Evolutionary conservation across 92 coral and sea anemone genomes (phyloP), one percentile per base, ranked within the genome.

Genomic region (Chrysogorgia sp.): DNA sequence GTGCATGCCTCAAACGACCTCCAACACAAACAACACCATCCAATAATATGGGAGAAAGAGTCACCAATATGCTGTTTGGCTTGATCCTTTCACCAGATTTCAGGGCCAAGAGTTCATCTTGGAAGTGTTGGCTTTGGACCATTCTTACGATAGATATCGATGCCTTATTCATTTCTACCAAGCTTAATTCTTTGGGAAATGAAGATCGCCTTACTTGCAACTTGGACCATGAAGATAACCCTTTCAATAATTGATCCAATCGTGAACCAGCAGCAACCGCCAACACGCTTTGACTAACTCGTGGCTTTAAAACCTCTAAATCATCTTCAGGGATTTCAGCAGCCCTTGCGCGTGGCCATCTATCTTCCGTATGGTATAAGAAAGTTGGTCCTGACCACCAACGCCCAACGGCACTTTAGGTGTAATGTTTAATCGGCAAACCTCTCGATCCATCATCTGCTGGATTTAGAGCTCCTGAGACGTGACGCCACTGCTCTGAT

Each of bases 11-110:
- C 56, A 83, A 57, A 49, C 86, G 71, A 34, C 90, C 90, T 30
- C 87, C 86, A 34, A 84, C 86, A 29, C 86, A 84, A 19, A 88
- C 55, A 84, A 43, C n/a, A 29, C 72, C 83, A 31, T 79, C 79
- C 28, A 58, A 61, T 40, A 87, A 30, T 62, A 78, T 65, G 9
- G 90, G 87, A 41, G 79, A 83, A 1, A 88, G 83, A 56, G 33
- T 57, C 40, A 84, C 83, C 34, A 81, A 30, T 63, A 49, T 81
- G 74, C 88, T 84, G 67, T 49, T 26, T 33, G 86, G 43, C 69
- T 84, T 88, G 63, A 88, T 87, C 62, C 43, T 74, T 60, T 74
- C 75, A 30, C 84, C 88, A 34, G 63, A 67, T 58, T 47, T 58
- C 34, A 89, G 25, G 41, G 84, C 80, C 70, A 77, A 3, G 81